Evolutionary conservation across 2,797 vertebrate genomes (phyloP).

Genomic region (Euthynnus affinis): DNA sequence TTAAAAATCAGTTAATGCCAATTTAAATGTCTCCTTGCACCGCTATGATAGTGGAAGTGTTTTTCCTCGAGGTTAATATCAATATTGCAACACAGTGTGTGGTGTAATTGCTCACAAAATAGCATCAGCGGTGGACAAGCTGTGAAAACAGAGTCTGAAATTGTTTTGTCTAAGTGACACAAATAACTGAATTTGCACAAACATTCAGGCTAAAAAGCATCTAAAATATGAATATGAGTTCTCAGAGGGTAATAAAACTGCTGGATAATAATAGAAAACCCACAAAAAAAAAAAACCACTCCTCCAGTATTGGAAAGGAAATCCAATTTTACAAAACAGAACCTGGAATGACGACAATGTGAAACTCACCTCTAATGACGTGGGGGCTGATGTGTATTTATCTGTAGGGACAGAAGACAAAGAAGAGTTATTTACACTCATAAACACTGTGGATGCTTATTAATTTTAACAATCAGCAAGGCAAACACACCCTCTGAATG

Average conservation of each 20-base stretch:
- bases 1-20: background rate
- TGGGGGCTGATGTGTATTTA: slow-evolving; percentile 67
- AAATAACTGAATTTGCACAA: background rate
- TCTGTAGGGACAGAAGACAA: slow-evolving; percentile 77
- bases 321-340: background rate
- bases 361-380: slow-evolving; percentile 82
- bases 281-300: background rate
- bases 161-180: background rate
- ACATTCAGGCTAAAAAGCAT: background rate
- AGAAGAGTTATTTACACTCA: slow-evolving; percentile 39
- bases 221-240: too few relatives aligned
- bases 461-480: slow-evolving; percentile 20
- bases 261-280: background rate
- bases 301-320: background rate
- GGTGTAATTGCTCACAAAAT: slow-evolving; percentile 31
- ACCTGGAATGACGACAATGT: background rate
- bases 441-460: background rate
- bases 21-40: background rate
- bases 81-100: slow-evolving; percentile 24
- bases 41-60: background rate
- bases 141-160: slow-evolving; percentile 44
- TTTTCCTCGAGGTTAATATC: background rate
- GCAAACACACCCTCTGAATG: slow-evolving; percentile 39
- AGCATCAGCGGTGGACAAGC: slow-evolving; percentile 18
- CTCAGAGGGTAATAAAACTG: background rate